Conservation (phyloP, 2,888 invertebrate species). For the Oligia strigilis region DNA sequence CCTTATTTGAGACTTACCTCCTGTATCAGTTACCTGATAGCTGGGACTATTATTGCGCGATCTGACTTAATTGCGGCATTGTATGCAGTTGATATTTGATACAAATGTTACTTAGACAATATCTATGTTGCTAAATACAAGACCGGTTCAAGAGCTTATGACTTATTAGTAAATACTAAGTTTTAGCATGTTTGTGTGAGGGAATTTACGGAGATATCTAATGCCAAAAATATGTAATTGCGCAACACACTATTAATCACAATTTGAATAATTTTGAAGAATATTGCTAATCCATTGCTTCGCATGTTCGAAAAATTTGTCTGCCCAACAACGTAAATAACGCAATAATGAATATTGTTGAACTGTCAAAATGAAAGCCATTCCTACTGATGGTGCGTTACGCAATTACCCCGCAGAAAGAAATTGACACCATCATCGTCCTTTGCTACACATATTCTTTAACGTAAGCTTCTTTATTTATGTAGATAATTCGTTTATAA, state of each 20-base stretch:
- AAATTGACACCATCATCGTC: not conserved
- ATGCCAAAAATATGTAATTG: not conserved
- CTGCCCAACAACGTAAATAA: no score
- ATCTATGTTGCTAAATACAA: not conserved
- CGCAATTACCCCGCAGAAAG: not conserved
- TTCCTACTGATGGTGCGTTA: no score
- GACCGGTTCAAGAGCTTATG: not conserved
- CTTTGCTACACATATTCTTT: not conserved
- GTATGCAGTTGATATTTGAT: constrained; percentile 22
- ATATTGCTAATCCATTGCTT: no score
- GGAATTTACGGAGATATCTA: not conserved
- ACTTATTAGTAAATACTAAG: no score
- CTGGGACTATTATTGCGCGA: constrained; percentile 35
- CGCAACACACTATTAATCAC: no score
- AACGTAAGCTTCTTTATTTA: not conserved
- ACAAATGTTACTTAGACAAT: constrained; percentile 7
- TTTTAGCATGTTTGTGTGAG: not conserved
- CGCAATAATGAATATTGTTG: no score
- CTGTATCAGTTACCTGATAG: constrained; percentile 36
- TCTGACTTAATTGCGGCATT: constrained; percentile 30
- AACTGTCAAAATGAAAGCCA: no score
- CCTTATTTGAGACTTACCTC: constrained; percentile 52
- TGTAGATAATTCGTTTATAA: not conserved
- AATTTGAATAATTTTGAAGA: no score
- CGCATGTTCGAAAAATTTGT: no score